phyloP scores from a whole-genome alignment of 2,888 invertebrate genomes.

The Phragmatobia fuliginosa region DNA sequence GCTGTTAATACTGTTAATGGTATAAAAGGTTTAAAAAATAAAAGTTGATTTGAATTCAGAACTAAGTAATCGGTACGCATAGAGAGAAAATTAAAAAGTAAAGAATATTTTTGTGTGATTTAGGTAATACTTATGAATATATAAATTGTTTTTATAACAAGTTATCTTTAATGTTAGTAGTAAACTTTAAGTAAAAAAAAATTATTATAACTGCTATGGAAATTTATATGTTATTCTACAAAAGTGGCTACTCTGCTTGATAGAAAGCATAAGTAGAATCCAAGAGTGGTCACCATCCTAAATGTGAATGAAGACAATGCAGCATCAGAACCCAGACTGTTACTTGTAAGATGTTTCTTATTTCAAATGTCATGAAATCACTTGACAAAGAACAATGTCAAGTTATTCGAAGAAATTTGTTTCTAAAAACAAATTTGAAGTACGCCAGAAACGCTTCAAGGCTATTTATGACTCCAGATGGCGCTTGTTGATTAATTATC shows the following conservation, averaged over 20 bases:
- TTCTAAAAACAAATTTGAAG: conserved; percentile 1
- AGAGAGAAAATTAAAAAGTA: not conserved
- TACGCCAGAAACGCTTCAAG: not conserved
- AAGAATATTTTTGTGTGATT: not conserved
- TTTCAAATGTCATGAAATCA: not conserved
- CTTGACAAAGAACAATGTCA: not conserved
- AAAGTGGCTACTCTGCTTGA: too few relatives aligned
- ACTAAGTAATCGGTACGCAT: not conserved
- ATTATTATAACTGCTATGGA: too few relatives aligned
- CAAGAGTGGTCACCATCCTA: too few relatives aligned
- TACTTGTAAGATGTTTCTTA: not conserved
- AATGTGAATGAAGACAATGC: too few relatives aligned
- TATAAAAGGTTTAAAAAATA: not conserved
- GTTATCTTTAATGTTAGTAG: not conserved
- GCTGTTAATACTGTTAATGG: not conserved
- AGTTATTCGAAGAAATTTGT: not conserved
- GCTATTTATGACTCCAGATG: not conserved
- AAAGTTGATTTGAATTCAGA: not conserved
- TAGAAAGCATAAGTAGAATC: too few relatives aligned
- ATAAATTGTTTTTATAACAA: not conserved
- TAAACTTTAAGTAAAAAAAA: not conserved
- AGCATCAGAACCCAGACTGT: too few relatives aligned
- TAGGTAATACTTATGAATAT: not conserved
- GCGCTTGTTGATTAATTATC: not conserved
- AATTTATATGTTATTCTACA: too few relatives aligned